phyloP scores from a whole-genome alignment of 2,113 vertebrate genomes.

The Toxostoma redivivum region DNA sequence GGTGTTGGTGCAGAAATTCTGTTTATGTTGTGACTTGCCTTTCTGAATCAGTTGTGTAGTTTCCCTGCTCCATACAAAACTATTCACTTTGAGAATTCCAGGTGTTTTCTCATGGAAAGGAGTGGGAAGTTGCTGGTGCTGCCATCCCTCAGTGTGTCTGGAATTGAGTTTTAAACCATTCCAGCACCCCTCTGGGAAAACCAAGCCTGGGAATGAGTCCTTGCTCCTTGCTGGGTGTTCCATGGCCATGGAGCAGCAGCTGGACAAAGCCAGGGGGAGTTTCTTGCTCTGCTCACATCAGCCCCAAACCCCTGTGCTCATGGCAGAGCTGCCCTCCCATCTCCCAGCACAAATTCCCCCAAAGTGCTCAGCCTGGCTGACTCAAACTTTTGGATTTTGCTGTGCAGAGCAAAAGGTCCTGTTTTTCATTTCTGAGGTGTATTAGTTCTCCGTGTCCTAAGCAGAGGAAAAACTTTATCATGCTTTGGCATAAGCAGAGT shows the following conservation, averaged over 20 bases:
- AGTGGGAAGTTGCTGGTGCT: not conserved
- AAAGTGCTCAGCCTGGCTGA: not conserved
- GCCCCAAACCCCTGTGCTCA: not conserved
- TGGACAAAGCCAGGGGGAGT: not conserved
- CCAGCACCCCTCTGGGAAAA: not conserved
- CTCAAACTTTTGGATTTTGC: not conserved
- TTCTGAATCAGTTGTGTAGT: not conserved
- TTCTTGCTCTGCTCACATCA: not conserved
- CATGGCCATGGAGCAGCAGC: not conserved
- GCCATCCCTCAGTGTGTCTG: not conserved
- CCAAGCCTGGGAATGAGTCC: not conserved
- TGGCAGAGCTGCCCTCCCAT: not conserved
- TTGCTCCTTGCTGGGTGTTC: not conserved
- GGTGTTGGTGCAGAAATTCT: not conserved
- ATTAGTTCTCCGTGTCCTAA: not conserved
- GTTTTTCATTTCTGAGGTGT: not conserved
- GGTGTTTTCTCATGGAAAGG: not conserved
- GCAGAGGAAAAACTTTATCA: not conserved
- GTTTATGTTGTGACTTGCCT: rapidly evolving
- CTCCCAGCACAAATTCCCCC: not conserved
- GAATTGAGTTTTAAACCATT: not conserved
- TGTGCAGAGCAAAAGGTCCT: not conserved
- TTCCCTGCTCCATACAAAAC: rapidly evolving
- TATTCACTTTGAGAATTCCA: not conserved
- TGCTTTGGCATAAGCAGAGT: not conserved